Percentiles rank a stretch among this genome's conserved stretches.
Evolutionary conservation across 1,140 invertebrate genomes (phyloP).

Genomic region (Sarcophaga bullata): DNA sequence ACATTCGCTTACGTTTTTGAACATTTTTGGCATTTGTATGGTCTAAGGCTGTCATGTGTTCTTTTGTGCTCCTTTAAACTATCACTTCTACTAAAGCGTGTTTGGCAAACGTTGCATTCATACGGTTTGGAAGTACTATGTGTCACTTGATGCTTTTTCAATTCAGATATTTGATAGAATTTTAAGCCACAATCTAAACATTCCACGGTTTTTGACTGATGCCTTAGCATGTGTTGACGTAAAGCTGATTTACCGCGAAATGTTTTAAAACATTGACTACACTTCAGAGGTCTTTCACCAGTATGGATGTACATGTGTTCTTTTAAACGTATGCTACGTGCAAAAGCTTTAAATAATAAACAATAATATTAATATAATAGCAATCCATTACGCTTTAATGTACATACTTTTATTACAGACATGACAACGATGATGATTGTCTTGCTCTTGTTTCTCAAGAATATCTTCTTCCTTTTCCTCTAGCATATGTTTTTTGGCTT

Average conservation of each 20-base stretch:
- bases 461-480: no score
- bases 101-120: conserved; percentile 66
- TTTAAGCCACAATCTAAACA: conserved; percentile 67
- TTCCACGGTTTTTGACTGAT: conserved; percentile 67
- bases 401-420: no score
- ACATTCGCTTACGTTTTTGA: background rate
- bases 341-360: no score
- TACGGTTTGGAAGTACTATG: conserved; percentile 55
- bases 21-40: background rate
- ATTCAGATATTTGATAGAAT: conserved; percentile 46
- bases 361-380: no score
- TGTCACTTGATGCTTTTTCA: background rate
- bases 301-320: conserved; percentile 72
- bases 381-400: no score
- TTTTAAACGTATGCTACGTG: conserved; percentile 58
- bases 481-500: no score
- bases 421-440: no score
- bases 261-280: conserved; percentile 72
- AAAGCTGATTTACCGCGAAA: conserved; percentile 72
- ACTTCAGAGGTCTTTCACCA: conserved; percentile 73
- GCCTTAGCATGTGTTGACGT: conserved; percentile 70
- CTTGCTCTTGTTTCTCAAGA: no score
- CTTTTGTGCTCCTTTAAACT: conserved; percentile 69
- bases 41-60: background rate
- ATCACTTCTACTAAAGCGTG: conserved; percentile 68